phyloP scores from a whole-genome alignment of 2,113 vertebrate species.

The Beaufortia kweichowensis region DNA sequence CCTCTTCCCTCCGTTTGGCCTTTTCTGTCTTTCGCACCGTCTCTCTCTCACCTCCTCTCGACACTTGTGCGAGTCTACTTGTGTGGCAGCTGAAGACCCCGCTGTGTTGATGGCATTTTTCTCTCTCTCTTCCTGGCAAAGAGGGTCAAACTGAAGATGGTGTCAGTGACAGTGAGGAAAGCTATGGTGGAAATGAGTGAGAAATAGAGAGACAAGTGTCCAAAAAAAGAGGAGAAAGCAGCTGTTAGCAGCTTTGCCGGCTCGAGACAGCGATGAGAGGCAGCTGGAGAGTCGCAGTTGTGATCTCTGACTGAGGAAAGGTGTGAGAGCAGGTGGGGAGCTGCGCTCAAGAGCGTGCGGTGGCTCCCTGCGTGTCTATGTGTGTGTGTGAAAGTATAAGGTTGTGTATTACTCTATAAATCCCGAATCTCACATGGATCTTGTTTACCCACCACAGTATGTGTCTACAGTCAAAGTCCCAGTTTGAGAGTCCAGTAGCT shows the following conservation, averaged over 20 bases:
- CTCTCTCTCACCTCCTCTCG: slow-evolving; percentile 27
- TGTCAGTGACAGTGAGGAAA: slow-evolving; percentile 27
- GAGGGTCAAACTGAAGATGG: slow-evolving; percentile 41
- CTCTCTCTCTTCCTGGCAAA: slow-evolving; percentile 30
- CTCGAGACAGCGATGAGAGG: slow-evolving; percentile 35
- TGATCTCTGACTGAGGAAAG: slow-evolving; percentile 50
- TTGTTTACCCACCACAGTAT: slow-evolving; percentile 27
- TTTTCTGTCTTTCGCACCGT: slow-evolving; percentile 7
- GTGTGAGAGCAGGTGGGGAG: slow-evolving; percentile 50
- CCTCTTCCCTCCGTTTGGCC: slow-evolving; percentile 11
- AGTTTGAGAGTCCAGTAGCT: too few species aligned
- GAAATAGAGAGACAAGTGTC: slow-evolving; percentile 29
- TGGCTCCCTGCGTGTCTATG: slow-evolving; percentile 44
- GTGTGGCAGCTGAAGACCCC: slow-evolving; percentile 34
- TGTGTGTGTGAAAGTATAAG: slow-evolving; percentile 18
- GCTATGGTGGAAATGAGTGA: background rate
- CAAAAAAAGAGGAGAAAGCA: slow-evolving; percentile 35
- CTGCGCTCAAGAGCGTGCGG: slow-evolving; percentile 19
- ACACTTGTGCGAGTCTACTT: slow-evolving; percentile 41
- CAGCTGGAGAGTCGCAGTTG: slow-evolving; percentile 51
- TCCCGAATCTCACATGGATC: slow-evolving; percentile 3
- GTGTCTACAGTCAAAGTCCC: too few species aligned
- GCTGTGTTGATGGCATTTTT: slow-evolving; percentile 34
- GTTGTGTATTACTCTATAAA: slow-evolving; percentile 12
- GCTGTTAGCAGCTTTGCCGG: slow-evolving; percentile 49